A percentile compares a stretch with the other conserved stretches of the same genome.
phyloP scores from a whole-genome alignment of 2,888 invertebrate genomes.

The Agrochola macilenta region DNA sequence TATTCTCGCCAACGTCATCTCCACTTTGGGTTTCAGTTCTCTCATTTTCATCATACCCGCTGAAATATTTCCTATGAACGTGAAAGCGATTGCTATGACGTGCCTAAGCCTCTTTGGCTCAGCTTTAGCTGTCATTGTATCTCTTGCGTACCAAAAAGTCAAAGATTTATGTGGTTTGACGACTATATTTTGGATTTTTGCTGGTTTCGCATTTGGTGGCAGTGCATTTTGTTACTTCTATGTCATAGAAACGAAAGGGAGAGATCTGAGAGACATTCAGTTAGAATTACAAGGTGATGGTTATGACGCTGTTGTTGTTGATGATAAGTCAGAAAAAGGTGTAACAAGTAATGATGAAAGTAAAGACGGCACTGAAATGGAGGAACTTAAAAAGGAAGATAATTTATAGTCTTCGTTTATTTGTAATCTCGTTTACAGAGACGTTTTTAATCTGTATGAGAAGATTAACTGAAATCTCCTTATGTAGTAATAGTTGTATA shows the following conservation, averaged over 20 bases:
- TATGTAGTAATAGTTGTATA: not conserved
- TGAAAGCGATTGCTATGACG: constrained; percentile 88
- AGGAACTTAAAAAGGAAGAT: constrained; percentile 54
- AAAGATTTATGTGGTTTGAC: constrained; percentile 82
- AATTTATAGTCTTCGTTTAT: not conserved
- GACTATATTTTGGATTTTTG: constrained; percentile 85
- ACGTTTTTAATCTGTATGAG: not conserved
- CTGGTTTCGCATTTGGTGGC: constrained; percentile 82
- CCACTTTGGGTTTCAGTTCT: constrained; percentile 83
- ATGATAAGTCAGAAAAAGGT: constrained; percentile 15
- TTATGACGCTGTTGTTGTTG: constrained; percentile 39
- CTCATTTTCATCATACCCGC: constrained; percentile 85
- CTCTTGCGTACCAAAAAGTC: constrained; percentile 85
- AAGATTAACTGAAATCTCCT: not conserved
- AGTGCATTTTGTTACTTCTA: constrained; percentile 79
- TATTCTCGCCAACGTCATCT: constrained; percentile 71
- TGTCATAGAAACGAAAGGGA: constrained; percentile 89
- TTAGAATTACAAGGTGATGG: constrained; percentile 80
- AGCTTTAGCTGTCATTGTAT: constrained; percentile 82
- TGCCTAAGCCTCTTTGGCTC: constrained; percentile 83
- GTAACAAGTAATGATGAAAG: constrained; percentile 25
- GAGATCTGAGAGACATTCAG: constrained; percentile 88
- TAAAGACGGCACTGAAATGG: constrained; percentile 57
- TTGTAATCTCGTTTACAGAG: not conserved
- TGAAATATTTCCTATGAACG: constrained; percentile 89